Percentiles rank a stretch among this genome's conserved stretches.
These are phyloP conservation scores for Nyctibius bracteatus DNA, from an alignment of 2,113 vertebrate species.

Conservation along the genomic window DNA sequence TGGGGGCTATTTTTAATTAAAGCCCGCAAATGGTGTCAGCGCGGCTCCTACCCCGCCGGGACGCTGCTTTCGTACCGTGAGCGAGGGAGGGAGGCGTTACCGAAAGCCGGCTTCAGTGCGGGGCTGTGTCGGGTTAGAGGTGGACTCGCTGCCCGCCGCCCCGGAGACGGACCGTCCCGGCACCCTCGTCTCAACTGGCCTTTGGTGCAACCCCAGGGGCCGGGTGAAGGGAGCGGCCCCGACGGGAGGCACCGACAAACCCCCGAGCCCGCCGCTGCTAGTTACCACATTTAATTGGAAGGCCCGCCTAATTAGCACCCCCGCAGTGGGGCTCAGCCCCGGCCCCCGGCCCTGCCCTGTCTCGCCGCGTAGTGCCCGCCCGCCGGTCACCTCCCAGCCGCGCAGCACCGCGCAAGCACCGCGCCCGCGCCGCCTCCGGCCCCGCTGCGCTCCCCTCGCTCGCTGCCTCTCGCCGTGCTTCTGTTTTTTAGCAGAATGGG, in stretches of 20 bases:
- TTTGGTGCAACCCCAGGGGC: rapidly evolving
- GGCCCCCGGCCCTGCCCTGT: neutral
- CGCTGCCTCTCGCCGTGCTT: neutral
- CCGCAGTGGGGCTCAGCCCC: neutral
- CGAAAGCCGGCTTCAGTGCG: neutral
- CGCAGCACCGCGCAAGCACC: neutral
- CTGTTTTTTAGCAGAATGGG: neutral
- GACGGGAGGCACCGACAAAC: rapidly evolving
- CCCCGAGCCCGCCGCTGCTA: neutral
- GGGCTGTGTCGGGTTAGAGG: too few species aligned
- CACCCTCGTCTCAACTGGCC: too few species aligned
- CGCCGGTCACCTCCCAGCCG: too few species aligned
- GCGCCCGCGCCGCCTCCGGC: neutral
- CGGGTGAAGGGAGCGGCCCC: too few species aligned
- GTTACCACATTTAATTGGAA: neutral
- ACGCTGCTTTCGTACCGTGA: too few species aligned
- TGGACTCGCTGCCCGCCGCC: neutral
- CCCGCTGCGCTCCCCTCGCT: neutral
- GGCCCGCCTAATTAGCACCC: neutral
- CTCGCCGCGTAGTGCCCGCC: neutral
- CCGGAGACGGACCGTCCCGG: too few species aligned
- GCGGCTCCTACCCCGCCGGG: neutral
- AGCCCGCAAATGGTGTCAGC: rapidly evolving
- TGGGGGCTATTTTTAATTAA: rapidly evolving
- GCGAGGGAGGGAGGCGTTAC: neutral